These are phyloP conservation scores for Eurytoma adleriae DNA, from an alignment of 2,888 invertebrate species.

Conservation along the genomic window DNA sequence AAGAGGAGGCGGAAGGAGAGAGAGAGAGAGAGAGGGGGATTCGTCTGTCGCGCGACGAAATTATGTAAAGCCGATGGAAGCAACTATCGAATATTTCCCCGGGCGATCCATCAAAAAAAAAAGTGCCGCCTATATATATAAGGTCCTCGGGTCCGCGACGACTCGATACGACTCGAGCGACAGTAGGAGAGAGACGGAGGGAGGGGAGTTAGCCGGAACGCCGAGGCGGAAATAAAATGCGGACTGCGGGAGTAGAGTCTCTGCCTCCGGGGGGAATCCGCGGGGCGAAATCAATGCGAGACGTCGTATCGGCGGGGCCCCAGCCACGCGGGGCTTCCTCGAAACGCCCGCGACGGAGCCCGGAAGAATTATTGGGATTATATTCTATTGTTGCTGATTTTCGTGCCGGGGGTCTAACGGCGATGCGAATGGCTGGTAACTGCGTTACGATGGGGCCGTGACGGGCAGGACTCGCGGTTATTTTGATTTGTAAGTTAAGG, in stretches of 20 bases:
- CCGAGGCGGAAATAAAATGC: conserved; percentile 55
- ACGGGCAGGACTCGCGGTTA: too few relatives aligned
- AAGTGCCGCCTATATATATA: background rate
- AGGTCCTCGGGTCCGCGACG: too few relatives aligned
- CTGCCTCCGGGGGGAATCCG: conserved; percentile 31
- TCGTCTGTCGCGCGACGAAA: conserved; percentile 17
- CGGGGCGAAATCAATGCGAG: conserved; percentile 45
- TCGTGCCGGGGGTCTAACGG: background rate
- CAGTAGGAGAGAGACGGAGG: conserved; percentile 3
- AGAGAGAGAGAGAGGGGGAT: background rate
- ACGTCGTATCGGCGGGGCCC: background rate
- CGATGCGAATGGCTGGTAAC: background rate
- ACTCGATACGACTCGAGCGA: too few relatives aligned
- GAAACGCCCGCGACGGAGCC: background rate
- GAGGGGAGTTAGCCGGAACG: conserved; percentile 41
- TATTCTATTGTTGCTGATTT: conserved; percentile 12
- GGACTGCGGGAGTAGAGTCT: conserved; percentile 12
- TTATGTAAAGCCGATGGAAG: conserved; percentile 47
- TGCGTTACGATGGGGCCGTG: too few relatives aligned
- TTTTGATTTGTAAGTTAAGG: too few relatives aligned
- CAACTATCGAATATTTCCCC: conserved; percentile 57
- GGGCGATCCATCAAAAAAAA: conserved; percentile 53
- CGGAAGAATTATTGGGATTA: conserved; percentile 30
- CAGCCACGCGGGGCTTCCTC: background rate
- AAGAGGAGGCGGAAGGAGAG: background rate